Conservation (phyloP, 2,797 vertebrate species). For the Remorina albescens region DNA sequence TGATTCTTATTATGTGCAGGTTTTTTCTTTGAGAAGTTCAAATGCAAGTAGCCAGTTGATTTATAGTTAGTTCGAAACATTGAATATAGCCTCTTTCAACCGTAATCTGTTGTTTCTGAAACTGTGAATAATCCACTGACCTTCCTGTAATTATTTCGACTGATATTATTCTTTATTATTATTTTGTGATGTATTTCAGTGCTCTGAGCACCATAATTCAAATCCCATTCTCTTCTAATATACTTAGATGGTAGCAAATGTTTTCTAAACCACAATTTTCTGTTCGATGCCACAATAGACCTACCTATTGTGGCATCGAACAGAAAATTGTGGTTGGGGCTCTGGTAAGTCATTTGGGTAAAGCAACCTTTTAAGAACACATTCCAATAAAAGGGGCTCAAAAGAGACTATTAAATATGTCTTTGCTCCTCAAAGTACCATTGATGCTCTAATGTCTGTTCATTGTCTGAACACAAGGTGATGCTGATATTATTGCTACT, state of each 20-base stretch:
- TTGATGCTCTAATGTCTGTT: not conserved
- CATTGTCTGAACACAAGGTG: conserved; percentile 2
- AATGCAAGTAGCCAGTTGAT: not conserved
- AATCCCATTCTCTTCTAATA: not conserved
- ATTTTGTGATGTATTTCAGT: conserved; percentile 15
- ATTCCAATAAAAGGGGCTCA: not conserved
- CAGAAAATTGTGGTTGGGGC: not conserved
- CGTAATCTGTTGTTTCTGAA: not conserved
- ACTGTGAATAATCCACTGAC: not conserved
- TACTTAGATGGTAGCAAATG: not conserved
- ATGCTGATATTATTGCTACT: conserved; percentile 19
- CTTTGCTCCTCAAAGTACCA: conserved; percentile 6
- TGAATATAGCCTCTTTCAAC: conserved; percentile 1
- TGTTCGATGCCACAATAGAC: not conserved
- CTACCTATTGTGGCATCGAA: not conserved
- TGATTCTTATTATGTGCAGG: not conserved
- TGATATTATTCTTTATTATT: no score
- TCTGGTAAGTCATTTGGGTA: conserved; percentile 2
- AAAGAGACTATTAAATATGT: not conserved
- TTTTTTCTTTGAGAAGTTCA: not conserved
- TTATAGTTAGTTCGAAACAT: not conserved
- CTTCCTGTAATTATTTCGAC: not conserved
- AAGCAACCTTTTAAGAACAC: conserved; percentile 10
- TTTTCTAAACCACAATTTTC: conserved; percentile 4
- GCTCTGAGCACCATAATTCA: not conserved